These are phyloP conservation scores for Hyalella azteca DNA, from an alignment of 2,888 invertebrate species.

Conservation along the genomic window DNA sequence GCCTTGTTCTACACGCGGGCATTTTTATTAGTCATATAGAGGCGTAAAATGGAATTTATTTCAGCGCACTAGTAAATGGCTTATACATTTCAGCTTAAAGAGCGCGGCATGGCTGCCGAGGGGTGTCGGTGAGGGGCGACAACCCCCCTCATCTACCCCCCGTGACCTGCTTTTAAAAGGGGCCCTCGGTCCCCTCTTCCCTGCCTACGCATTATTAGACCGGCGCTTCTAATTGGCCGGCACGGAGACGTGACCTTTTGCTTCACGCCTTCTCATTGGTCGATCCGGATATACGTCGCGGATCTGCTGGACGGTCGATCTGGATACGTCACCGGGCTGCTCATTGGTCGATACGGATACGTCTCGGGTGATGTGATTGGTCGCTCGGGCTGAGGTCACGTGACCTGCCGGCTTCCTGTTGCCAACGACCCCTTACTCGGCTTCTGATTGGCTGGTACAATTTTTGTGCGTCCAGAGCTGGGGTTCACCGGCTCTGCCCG, in stretches of 20 bases:
- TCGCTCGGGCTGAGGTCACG: background rate
- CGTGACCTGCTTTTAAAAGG: slow-evolving; percentile 8
- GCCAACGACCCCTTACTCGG: background rate
- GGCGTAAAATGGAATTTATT: too few relatives aligned
- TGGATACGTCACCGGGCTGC: too few relatives aligned
- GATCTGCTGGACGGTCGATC: background rate
- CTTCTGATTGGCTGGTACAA: background rate
- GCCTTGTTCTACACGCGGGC: too few relatives aligned
- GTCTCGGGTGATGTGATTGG: background rate
- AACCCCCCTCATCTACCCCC: background rate
- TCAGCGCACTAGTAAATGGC: too few relatives aligned
- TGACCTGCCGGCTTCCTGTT: slow-evolving; percentile 22
- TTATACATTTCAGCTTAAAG: background rate
- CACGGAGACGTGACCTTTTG: background rate
- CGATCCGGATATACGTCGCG: background rate
- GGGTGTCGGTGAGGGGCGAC: background rate
- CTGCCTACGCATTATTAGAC: background rate
- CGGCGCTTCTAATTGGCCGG: background rate
- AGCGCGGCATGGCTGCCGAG: background rate
- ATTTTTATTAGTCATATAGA: too few relatives aligned
- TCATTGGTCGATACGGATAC: background rate
- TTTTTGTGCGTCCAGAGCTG: slow-evolving; percentile 15
- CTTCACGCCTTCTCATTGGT: background rate
- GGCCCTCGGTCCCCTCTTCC: background rate
- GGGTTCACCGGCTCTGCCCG: slow-evolving; percentile 40